Evolutionary conservation across 2,113 vertebrate species (phyloP), one percentile per base, ranked within the genome.

Genomic region (Halcyon senegalensis): DNA sequence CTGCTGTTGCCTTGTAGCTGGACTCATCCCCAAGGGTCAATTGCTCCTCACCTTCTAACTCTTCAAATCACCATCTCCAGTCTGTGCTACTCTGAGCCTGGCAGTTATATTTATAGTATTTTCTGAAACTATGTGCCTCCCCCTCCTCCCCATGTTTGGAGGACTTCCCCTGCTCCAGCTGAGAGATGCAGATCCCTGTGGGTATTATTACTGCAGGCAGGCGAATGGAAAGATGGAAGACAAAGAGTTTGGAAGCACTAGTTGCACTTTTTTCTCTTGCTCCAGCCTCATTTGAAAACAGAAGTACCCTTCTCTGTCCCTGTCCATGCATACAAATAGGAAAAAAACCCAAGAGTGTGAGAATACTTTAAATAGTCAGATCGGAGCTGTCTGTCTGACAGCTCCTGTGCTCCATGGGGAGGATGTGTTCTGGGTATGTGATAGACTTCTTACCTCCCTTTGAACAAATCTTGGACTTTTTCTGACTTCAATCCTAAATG

Each of bases 311-410:
- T 75, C 72, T 93, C 67, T 74, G 39, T 60, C 62, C 33, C 31
- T 35, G 33, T 82, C 79, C 1, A 2, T 33, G 86, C 82, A 72
- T 92, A 72, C 30, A 84, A 96, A 94, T 84, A 63, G 50, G 31
- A 67, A 84, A 69, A 43, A 89, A 51, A 1, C 5, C 33, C n/a
- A 51, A 48, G 78, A 75, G 25, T 6, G 8, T 82, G 55, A 74
- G 76, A 75, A 78, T 10, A 69, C 81, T 91, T 91, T 89, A 91
- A 95, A 87, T 37, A 94, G 58, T 30, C 73, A 31, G 35, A 72
- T 53, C 0, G 0, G 76, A 86, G 56, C 82, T 64, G 73, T 66
- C 77, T 79, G 74, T 58, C 68, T 94, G 94, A 91, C 91, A 95
- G 86, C 80, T 94, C 59, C 46, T 28, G 55, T 0, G 3, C 73